Conservation (phyloP, 2,113 vertebrate genomes). For the Erythrocercus mccallii region DNA sequence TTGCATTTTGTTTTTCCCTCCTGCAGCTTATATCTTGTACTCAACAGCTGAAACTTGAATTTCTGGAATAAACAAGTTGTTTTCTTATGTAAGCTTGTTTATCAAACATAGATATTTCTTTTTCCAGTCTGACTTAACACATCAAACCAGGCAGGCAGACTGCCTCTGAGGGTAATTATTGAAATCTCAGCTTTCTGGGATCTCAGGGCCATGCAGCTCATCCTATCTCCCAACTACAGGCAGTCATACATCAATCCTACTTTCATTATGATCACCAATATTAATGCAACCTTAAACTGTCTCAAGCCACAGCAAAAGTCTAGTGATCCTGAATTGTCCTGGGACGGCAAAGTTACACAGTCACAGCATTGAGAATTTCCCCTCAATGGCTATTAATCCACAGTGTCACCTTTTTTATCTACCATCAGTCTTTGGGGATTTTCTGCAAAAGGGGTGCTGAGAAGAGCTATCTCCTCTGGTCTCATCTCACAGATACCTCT, state of each 20-base stretch:
- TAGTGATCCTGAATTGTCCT: not conserved
- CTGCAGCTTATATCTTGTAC: not conserved
- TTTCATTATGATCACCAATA: not conserved
- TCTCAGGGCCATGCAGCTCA: not conserved
- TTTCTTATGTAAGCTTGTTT: not conserved
- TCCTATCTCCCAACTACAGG: not conserved
- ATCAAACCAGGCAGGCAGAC: not conserved
- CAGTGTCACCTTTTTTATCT: not conserved
- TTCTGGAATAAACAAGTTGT: not conserved
- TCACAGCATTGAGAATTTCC: not conserved
- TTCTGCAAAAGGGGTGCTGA: not conserved
- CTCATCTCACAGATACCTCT: not conserved
- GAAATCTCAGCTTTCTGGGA: not conserved
- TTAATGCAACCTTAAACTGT: not conserved
- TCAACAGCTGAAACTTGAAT: not conserved
- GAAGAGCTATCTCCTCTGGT: not conserved
- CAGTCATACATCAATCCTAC: not conserved
- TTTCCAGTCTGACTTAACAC: rapidly evolving
- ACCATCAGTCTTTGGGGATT: not conserved
- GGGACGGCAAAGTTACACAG: not conserved
- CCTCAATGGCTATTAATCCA: not conserved
- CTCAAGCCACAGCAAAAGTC: not conserved
- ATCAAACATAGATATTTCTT: not conserved
- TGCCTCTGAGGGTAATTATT: not conserved
- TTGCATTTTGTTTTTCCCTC: not conserved